Evolutionary conservation across 2,797 vertebrate genomes (phyloP).

Genomic region (Liasis olivaceus): DNA sequence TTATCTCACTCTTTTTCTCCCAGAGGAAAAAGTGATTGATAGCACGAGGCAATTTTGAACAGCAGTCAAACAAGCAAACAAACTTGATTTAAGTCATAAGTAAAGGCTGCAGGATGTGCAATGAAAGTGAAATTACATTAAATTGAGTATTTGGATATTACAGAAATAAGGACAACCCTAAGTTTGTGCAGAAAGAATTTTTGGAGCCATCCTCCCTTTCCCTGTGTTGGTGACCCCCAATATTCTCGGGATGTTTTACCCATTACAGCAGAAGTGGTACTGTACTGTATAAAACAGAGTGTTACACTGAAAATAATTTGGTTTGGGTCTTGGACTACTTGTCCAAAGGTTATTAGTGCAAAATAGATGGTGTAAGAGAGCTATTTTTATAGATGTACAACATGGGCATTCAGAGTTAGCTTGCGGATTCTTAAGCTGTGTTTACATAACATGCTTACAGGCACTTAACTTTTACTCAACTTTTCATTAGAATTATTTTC

Average conservation of each 20-base stretch:
- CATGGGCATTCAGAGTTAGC: background rate
- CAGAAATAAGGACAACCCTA: background rate
- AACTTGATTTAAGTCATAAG: background rate
- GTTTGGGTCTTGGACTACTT: background rate
- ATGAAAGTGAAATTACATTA: background rate
- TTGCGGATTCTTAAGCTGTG: background rate
- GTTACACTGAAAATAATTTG: background rate
- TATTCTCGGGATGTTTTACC: background rate
- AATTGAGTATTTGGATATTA: background rate
- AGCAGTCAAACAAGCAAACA: background rate
- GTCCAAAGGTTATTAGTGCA: background rate
- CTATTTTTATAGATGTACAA: background rate
- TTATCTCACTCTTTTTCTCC: slow-evolving; percentile 41
- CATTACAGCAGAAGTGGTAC: background rate
- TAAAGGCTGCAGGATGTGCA: background rate
- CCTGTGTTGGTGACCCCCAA: background rate
- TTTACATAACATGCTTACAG: background rate
- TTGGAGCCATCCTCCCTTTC: background rate
- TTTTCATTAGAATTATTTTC: background rate
- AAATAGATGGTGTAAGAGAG: background rate
- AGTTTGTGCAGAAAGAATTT: accelerated
- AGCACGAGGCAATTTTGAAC: background rate
- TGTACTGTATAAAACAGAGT: background rate
- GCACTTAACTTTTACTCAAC: background rate
- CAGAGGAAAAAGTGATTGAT: slow-evolving; percentile 24